Percentiles rank a stretch among this genome's conserved stretches.
Conservation (phyloP, 2,797 vertebrate species). For the Onychomys leucogaster region DNA sequence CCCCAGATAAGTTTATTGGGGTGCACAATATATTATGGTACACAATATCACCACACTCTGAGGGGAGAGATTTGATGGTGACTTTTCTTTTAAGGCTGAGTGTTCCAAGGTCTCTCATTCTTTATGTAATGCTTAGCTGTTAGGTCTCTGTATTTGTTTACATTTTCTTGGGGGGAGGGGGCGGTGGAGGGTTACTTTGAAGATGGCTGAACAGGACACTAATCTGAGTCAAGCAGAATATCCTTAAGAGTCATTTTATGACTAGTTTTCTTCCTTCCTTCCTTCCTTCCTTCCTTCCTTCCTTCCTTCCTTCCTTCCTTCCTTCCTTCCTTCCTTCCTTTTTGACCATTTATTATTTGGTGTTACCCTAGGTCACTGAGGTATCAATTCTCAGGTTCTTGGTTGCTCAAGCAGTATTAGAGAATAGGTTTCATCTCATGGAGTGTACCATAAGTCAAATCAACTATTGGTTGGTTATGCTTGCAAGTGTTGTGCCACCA, state of each 20-base stretch:
- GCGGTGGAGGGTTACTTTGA: too few relatives aligned
- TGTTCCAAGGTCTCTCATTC: too few relatives aligned
- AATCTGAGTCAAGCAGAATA: neutral
- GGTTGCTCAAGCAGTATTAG: neutral
- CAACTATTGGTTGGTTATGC: neutral
- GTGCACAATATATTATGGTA: too few relatives aligned
- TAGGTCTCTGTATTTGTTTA: too few relatives aligned
- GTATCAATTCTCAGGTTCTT: neutral
- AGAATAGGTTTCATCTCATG: neutral
- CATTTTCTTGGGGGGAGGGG: accelerated
- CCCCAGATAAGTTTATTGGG: too few relatives aligned
- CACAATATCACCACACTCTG: too few relatives aligned
- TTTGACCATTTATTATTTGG: neutral
- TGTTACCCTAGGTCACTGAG: too few relatives aligned
- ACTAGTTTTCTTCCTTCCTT: neutral
- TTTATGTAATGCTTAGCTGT: neutral
- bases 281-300: too few relatives aligned
- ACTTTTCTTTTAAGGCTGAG: neutral
- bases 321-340: neutral
- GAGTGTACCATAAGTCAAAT: neutral
- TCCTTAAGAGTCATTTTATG: neutral
- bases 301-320: too few relatives aligned
- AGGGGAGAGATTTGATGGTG: neutral
- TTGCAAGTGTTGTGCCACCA: neutral
- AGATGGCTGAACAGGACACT: neutral